Evolutionary conservation across 1,140 invertebrate genomes (phyloP).

Genomic region (Drosophila kurseongensis): DNA sequence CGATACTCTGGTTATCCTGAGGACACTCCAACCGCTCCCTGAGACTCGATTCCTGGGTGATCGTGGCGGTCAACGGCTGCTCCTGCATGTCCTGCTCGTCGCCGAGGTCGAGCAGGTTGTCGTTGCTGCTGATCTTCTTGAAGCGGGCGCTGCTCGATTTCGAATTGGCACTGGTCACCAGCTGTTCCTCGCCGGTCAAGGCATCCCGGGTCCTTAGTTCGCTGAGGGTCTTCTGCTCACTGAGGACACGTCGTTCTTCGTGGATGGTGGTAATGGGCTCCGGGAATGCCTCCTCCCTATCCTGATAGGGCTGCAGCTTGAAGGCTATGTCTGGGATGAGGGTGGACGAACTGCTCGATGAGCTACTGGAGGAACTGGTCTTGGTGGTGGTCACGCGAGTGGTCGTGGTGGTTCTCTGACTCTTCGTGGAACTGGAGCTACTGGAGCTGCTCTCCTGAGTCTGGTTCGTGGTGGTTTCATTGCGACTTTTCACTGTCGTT

Average conservation of each 20-base stretch:
- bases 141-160: conserved; percentile 76
- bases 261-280: conserved; percentile 50
- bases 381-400: conserved; percentile 64
- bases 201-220: conserved; percentile 68
- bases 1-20: conserved; percentile 84
- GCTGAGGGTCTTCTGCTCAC: conserved; percentile 70
- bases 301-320: conserved; percentile 72
- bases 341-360: conserved; percentile 40
- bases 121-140: conserved; percentile 81
- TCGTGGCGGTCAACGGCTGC: conserved; percentile 82
- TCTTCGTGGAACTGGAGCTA: conserved; percentile 32
- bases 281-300: conserved; percentile 22
- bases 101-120: conserved; percentile 72
- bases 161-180: conserved; percentile 71
- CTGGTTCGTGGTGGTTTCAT: conserved; percentile 32
- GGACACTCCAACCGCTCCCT: conserved; percentile 75
- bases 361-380: conserved; percentile 55
- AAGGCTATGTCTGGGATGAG: conserved; percentile 56
- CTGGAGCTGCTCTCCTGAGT: conserved; percentile 31
- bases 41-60: conserved; percentile 74
- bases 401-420: conserved; percentile 56
- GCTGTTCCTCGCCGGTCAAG: conserved; percentile 67
- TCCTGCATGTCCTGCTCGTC: conserved; percentile 63
- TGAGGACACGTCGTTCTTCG: conserved; percentile 72
- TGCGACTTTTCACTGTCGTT: conserved; percentile 11